phyloP scores from a whole-genome alignment of 2,113 vertebrate species.

The Rafetus swinhoei region DNA sequence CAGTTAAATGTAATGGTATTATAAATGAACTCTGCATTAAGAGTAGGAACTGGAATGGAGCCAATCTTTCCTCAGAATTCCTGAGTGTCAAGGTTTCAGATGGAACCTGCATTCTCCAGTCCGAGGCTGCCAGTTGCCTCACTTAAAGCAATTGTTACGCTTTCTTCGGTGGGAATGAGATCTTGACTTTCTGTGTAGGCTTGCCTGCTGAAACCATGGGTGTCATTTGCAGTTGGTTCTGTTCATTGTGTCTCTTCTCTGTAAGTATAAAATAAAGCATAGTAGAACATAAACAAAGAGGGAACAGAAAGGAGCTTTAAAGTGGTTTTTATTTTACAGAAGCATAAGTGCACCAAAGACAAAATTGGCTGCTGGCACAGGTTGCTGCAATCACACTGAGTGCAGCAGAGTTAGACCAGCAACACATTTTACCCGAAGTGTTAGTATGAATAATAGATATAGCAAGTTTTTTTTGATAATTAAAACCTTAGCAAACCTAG shows the following conservation, averaged over 20 bases:
- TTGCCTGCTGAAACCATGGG: slow-evolving; percentile 17
- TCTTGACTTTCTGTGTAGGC: slow-evolving; percentile 15
- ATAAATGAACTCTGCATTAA: slow-evolving; percentile 18
- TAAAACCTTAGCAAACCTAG: neutral
- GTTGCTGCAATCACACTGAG: neutral
- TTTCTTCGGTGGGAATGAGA: slow-evolving; percentile 17
- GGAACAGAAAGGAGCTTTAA: neutral
- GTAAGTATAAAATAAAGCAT: neutral
- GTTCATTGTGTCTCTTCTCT: slow-evolving; percentile 12
- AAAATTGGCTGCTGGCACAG: neutral
- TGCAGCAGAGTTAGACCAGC: neutral
- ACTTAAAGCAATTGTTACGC: neutral
- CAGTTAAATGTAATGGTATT: neutral
- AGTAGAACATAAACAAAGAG: neutral
- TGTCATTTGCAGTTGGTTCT: neutral
- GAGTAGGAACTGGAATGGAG: neutral
- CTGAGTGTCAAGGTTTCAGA: neutral
- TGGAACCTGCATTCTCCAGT: neutral
- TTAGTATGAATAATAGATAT: neutral
- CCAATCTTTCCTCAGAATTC: neutral
- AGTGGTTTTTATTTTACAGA: neutral
- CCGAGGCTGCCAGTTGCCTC: neutral
- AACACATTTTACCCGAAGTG: neutral
- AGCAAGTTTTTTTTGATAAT: neutral
- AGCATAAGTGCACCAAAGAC: neutral